These are phyloP conservation scores for Brachystomella parvula DNA, from an alignment of 1,140 invertebrate species.

Conservation along the genomic window DNA sequence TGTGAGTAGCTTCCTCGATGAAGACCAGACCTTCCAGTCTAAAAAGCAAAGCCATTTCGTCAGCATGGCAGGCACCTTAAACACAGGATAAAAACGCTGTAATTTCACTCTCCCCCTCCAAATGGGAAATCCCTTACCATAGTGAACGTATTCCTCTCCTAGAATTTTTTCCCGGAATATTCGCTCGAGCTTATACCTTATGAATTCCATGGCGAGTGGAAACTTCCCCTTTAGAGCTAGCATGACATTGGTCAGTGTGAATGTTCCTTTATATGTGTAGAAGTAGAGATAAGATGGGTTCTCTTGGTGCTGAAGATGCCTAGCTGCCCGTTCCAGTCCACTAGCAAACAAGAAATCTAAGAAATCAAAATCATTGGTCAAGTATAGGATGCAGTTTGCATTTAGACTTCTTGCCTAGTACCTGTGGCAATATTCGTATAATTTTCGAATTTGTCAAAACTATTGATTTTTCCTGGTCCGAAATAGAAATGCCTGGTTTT, in stretches of 20 bases:
- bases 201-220: slow-evolving; percentile 13
- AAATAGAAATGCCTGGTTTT: background rate
- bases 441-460: slow-evolving; percentile 1
- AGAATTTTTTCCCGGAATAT: slow-evolving; percentile 7
- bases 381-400: background rate
- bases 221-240: slow-evolving; percentile 5
- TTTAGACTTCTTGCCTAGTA: background rate
- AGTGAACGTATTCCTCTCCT: background rate
- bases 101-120: background rate
- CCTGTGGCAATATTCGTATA: slow-evolving; percentile 16
- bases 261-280: slow-evolving; percentile 13
- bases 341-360: background rate
- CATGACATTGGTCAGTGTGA: background rate
- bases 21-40: slow-evolving; percentile 1
- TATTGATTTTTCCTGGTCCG: background rate
- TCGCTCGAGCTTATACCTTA: background rate
- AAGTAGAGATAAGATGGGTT: slow-evolving; percentile 23
- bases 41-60: slow-evolving; percentile 17
- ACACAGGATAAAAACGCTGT: background rate
- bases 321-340: slow-evolving; percentile 12
- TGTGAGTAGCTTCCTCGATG: background rate
- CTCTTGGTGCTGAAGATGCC: slow-evolving; percentile 7
- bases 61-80: slow-evolving; percentile 22
- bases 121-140: slow-evolving; percentile 6
- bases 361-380: background rate